Percentiles rank a stretch among this genome's conserved stretches.
Evolutionary conservation across 2,113 vertebrate genomes (phyloP).

Genomic region (Mustela lutreola): DNA sequence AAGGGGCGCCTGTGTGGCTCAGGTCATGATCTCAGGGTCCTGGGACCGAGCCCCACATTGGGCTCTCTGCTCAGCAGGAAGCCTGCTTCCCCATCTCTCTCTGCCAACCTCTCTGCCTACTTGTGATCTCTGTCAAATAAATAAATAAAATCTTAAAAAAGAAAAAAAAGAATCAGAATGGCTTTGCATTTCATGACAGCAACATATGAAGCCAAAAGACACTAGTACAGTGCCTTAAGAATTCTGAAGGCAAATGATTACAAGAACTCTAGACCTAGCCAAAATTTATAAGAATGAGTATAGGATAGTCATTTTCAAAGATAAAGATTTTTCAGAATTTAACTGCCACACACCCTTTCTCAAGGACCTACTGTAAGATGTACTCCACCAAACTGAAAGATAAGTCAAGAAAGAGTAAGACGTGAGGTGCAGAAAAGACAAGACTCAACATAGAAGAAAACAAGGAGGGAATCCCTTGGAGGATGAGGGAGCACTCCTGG

Average conservation of each 20-base stretch:
- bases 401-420: no score
- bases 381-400: no score
- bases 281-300: not conserved
- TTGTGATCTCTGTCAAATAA: no score
- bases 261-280: not conserved
- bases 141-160: no score
- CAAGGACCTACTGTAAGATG: not conserved
- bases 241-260: slow-evolving; percentile 7
- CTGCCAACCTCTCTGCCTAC: no score
- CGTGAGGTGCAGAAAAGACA: not conserved
- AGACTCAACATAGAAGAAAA: not conserved
- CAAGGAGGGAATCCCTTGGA: not conserved
- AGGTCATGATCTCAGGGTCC: no score
- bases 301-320: not conserved
- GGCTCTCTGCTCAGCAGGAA: no score
- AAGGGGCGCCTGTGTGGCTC: no score
- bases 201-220: not conserved
- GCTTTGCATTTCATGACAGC: not conserved
- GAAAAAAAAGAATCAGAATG: not conserved
- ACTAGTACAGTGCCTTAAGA: not conserved
- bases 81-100: no score
- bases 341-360: not conserved
- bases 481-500: not conserved
- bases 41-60: no score
- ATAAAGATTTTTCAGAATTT: not conserved